Evolutionary conservation across 2,888 invertebrate genomes (phyloP), one percentile per base, ranked within the genome.

Genomic region (Ditula angustiorana): DNA sequence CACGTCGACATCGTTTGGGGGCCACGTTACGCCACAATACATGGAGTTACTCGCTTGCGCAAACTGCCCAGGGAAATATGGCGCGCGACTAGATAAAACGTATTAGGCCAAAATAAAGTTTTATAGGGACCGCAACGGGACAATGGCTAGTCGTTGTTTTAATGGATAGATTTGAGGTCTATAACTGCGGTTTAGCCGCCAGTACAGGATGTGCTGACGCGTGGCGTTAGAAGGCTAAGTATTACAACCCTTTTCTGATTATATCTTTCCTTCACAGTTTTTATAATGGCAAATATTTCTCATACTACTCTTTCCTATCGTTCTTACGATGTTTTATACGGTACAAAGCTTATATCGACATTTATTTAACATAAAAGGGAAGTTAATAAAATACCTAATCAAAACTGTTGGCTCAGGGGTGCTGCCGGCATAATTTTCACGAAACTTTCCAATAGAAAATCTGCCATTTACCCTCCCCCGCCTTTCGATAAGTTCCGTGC

Each of bases 1-100:
- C 89, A 86, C 88, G 87, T 86, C 83, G 82, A 86, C 87, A 88
- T 85, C 82, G 81, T 80, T 78, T 71, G 77, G 77, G 80, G 87
- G 91, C 90, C 91, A 91, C 89, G 90, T 90, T 86, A 78, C 76
- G 81, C 79, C 75, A 80, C 82, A 80, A 67, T 67, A 85, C 82
- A 82, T 85, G 78, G 86, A 85, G 88, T 87, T 86, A 88, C 85
- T 76, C 83, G 81, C 76, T 83, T 75, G 78, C 81, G 81, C 85
- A 85, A 86, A 85, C 84, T 84, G 74, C 79, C 86, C 80, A 79
- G 87, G 86, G 86, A 88, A 87, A 88, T 88, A 86, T 80, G 76
- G 63, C n/a, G n/a, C n/a, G n/a, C 69, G 70, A 67, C 67, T 68
- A 75, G 79, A 83, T 82, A 81, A 79, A 82, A 77, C 79, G 77